Evolutionary conservation across 2,797 vertebrate genomes (phyloP).

Genomic region (Darevskia nairensis): DNA sequence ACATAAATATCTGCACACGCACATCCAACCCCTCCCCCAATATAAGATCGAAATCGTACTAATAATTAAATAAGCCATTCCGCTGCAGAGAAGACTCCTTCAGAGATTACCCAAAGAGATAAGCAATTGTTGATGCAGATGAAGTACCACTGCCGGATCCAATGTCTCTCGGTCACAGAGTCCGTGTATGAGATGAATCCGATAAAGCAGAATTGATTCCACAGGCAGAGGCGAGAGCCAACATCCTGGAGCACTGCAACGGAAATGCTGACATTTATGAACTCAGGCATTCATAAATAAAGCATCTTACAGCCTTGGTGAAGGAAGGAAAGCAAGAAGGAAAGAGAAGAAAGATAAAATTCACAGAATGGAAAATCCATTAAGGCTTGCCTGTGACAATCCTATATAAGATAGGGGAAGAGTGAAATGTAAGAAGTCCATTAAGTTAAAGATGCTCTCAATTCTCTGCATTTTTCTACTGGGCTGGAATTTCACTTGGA

Average conservation of each 20-base stretch:
- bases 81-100: constrained; percentile 14
- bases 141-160: constrained; percentile 5
- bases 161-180: constrained; percentile 31
- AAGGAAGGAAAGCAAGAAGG: not conserved
- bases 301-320: not conserved
- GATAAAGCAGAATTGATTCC: constrained; percentile 29
- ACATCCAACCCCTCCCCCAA: not conserved
- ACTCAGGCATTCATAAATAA: constrained; percentile 26
- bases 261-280: constrained; percentile 32
- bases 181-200: constrained; percentile 10
- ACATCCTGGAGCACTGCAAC: constrained; percentile 17
- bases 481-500: constrained; percentile 9
- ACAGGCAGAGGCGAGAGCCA: constrained; percentile 19
- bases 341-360: not conserved
- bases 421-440: not conserved
- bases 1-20: constrained; percentile 9
- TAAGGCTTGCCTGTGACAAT: not conserved
- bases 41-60: not conserved
- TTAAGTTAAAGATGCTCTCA: constrained; percentile 9
- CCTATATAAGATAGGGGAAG: not conserved
- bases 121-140: constrained; percentile 29
- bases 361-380: not conserved
- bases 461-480: not conserved
- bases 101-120: constrained; percentile 32
- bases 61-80: not conserved